Evolutionary conservation across 35 echinoderm and acorn worm species (phyloP).

Genomic region (Diadema setosum): DNA sequence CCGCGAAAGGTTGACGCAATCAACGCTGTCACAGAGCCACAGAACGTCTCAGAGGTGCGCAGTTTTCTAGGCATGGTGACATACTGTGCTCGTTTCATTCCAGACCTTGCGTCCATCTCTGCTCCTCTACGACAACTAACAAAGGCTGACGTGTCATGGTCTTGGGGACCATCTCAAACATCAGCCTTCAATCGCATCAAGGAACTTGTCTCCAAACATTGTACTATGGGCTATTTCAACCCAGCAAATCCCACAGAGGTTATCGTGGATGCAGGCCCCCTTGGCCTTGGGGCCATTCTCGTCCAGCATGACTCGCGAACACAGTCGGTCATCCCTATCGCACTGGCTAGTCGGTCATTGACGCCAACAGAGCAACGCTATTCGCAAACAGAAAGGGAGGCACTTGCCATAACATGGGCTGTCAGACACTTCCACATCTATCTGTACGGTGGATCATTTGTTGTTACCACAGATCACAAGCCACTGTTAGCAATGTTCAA

Average conservation of each 20-base stretch:
- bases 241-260: slow-evolving; percentile 12
- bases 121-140: background rate
- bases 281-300: slow-evolving; percentile 10
- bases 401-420: slow-evolving; percentile 38
- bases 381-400: slow-evolving; percentile 57
- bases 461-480: slow-evolving; percentile 56
- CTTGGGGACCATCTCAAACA: background rate
- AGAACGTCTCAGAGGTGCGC: slow-evolving; percentile 26
- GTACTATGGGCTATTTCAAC: slow-evolving; percentile 6
- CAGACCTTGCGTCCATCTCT: background rate
- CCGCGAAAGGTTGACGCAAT: slow-evolving; percentile 50
- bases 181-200: background rate
- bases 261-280: slow-evolving; percentile 45
- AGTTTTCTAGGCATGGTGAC: slow-evolving; percentile 74
- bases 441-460: slow-evolving; percentile 36
- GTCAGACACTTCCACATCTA: slow-evolving; percentile 37
- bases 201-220: background rate
- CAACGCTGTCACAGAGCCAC: background rate
- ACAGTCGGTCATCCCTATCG: background rate
- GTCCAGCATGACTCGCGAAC: slow-evolving; percentile 14
- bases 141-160: background rate
- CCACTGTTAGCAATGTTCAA: slow-evolving; percentile 63
- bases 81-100: slow-evolving; percentile 34
- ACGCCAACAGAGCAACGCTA: slow-evolving; percentile 41
- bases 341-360: slow-evolving; percentile 27